Evolutionary conservation across 2,113 vertebrate genomes (phyloP).

Genomic region (Ceuthmochares aereus): DNA sequence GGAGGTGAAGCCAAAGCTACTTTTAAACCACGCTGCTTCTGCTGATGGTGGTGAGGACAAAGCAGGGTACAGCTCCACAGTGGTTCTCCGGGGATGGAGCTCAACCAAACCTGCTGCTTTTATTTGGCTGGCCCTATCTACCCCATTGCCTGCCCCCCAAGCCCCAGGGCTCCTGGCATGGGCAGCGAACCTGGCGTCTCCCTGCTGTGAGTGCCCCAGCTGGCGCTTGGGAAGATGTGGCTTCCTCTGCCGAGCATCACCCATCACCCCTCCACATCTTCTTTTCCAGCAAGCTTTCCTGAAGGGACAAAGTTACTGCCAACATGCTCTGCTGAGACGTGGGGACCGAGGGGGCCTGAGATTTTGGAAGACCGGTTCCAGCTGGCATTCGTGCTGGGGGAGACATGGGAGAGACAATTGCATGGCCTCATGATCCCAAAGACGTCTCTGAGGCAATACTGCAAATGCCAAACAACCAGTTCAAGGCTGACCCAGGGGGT

Average conservation of each 20-base stretch:
- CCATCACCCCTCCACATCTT: not conserved
- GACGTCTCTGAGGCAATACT: not conserved
- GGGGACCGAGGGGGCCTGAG: not conserved
- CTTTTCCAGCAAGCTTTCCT: not conserved
- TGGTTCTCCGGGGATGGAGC: not conserved
- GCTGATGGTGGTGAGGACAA: accelerated
- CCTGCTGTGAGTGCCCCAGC: not conserved
- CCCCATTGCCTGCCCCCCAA: not conserved
- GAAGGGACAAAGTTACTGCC: not conserved
- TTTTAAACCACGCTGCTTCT: not conserved
- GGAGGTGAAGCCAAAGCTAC: constrained; percentile 12
- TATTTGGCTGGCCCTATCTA: not conserved
- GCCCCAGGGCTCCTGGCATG: not conserved
- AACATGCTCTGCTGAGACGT: not conserved
- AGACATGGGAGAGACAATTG: not conserved
- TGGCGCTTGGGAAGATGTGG: accelerated
- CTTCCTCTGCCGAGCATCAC: not conserved
- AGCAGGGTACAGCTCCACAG: accelerated
- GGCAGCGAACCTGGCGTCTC: not conserved
- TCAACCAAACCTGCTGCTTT: not conserved
- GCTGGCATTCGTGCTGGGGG: not conserved
- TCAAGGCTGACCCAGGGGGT: not conserved
- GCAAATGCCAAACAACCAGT: not conserved
- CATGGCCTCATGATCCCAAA: not conserved
- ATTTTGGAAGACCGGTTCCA: not conserved